phyloP scores from a whole-genome alignment of 2,797 vertebrate species.

The Myoxocephalus aenaeus region DNA sequence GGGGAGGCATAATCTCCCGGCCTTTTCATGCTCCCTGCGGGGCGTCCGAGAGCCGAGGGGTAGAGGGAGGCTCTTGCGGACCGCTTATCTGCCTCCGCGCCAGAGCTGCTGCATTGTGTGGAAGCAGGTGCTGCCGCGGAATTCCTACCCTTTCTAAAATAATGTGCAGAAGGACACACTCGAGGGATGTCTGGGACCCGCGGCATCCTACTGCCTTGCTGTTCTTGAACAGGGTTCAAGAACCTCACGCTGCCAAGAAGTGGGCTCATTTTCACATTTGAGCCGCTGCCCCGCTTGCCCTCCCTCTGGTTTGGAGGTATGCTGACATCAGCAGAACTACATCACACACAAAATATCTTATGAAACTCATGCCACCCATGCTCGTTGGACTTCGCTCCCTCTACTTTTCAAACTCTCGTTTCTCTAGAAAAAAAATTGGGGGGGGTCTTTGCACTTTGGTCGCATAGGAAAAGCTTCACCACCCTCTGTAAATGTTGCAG shows the following conservation, averaged over 20 bases:
- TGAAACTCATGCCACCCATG: conserved; percentile 52
- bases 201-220: conserved; percentile 45
- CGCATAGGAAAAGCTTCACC: conserved; percentile 38
- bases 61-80: conserved; percentile 46
- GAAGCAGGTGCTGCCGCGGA: conserved; percentile 67
- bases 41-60: conserved; percentile 51
- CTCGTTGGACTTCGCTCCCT: conserved; percentile 35
- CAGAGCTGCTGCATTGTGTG: conserved; percentile 62
- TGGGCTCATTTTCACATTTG: conserved; percentile 52
- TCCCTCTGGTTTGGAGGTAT: conserved; percentile 60
- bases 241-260: conserved; percentile 54
- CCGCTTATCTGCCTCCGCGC: conserved; percentile 65
- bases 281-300: conserved; percentile 49
- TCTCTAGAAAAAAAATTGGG: conserved; percentile 49
- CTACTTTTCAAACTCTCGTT: conserved; percentile 41
- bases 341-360: conserved; percentile 62
- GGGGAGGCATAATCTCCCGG: conserved; percentile 67
- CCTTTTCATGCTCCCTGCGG: conserved; percentile 71
- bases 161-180: conserved; percentile 60
- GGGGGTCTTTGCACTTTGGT: conserved; percentile 62
- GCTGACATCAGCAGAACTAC: conserved; percentile 78
- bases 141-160: conserved; percentile 48
- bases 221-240: conserved; percentile 67
- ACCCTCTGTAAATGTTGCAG: conserved; percentile 50
- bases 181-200: conserved; percentile 57